These are phyloP conservation scores for Eilema sororculum DNA, from an alignment of 2,888 invertebrate species.

Conservation along the genomic window DNA sequence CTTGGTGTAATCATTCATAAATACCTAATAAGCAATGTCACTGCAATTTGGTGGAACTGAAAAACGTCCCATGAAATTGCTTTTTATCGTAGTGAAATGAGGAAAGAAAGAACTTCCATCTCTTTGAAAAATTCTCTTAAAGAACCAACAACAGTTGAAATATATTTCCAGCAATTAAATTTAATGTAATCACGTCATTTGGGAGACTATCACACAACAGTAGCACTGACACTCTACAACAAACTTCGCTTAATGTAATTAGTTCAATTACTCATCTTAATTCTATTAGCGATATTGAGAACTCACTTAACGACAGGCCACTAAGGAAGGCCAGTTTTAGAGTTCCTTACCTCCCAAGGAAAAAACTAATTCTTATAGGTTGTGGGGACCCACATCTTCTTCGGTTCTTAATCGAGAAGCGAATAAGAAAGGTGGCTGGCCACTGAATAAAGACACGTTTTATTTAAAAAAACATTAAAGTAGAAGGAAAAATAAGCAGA, in stretches of 20 bases:
- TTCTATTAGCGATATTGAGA: slow-evolving; percentile 4
- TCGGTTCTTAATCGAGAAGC: too few species aligned
- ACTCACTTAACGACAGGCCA: background rate
- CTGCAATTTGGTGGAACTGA: too few species aligned
- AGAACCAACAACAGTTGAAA: background rate
- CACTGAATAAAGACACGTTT: too few species aligned
- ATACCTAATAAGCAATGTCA: too few species aligned
- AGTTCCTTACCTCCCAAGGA: background rate
- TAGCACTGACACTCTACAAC: background rate
- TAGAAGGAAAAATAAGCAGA: too few species aligned
- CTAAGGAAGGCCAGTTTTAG: background rate
- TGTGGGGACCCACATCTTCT: too few species aligned
- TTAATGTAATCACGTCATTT: background rate
- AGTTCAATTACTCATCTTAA: slow-evolving; percentile 1
- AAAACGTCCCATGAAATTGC: too few species aligned
- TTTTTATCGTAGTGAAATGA: too few species aligned
- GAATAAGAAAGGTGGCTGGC: too few species aligned
- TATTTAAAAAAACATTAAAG: too few species aligned
- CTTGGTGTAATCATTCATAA: too few species aligned
- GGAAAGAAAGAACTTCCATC: background rate
- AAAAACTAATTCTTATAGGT: background rate
- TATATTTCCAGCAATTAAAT: background rate
- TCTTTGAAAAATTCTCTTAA: too few species aligned
- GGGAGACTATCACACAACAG: background rate
- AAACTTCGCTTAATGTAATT: background rate